Evolutionary conservation across 2,113 vertebrate genomes (phyloP).

Genomic region (Rhabdornis inornatus): DNA sequence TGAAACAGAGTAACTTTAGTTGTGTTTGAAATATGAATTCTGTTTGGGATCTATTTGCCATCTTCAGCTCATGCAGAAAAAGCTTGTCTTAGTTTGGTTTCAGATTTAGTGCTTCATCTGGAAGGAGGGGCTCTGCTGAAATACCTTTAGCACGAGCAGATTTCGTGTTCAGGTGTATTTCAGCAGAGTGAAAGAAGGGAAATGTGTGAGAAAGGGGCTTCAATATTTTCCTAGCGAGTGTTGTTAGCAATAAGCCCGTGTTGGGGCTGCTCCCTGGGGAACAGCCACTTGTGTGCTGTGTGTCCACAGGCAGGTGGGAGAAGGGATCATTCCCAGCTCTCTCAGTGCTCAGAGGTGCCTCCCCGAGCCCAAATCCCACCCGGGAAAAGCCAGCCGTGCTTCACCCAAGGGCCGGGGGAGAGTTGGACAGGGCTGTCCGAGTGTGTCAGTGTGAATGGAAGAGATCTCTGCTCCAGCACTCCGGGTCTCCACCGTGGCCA

Average conservation of each 20-base stretch:
- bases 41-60: neutral
- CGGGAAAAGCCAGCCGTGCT: neutral
- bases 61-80: neutral
- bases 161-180: neutral
- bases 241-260: constrained; percentile 53
- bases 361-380: neutral
- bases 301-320: neutral
- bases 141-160: neutral
- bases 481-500: neutral
- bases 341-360: neutral
- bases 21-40: neutral
- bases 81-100: neutral
- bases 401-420: neutral
- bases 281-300: neutral
- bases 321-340: neutral
- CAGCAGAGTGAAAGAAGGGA: neutral
- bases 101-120: neutral
- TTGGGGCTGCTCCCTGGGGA: neutral
- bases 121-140: neutral
- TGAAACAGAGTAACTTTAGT: neutral
- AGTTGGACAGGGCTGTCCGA: neutral
- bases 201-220: neutral
- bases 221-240: neutral
- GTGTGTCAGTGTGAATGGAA: neutral
- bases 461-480: neutral